phyloP scores from a whole-genome alignment of 2,797 vertebrate species.

The Fistularia tabacaria region DNA sequence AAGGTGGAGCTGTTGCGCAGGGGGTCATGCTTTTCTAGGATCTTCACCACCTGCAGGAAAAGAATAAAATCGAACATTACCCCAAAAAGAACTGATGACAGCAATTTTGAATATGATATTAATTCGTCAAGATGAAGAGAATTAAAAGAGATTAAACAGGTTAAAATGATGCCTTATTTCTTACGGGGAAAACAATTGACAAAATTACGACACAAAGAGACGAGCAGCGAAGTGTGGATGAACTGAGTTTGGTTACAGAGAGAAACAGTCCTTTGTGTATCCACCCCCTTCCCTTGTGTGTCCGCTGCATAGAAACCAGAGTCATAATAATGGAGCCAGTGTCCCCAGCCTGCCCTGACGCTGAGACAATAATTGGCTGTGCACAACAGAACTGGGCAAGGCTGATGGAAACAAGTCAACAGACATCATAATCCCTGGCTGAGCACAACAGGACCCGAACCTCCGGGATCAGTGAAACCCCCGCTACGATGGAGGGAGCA shows the following conservation, averaged over 20 bases:
- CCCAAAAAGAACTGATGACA: background rate
- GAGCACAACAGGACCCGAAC: slow-evolving; percentile 16
- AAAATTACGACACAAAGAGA: slow-evolving; percentile 36
- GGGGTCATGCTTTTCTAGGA: slow-evolving; percentile 95
- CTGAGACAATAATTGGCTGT: slow-evolving; percentile 63
- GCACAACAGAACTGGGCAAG: slow-evolving; percentile 44
- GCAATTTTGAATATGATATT: background rate
- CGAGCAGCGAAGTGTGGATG: slow-evolving; percentile 31
- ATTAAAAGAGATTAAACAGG: background rate
- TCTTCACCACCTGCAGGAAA: slow-evolving; percentile 87
- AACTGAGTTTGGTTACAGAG: slow-evolving; percentile 33
- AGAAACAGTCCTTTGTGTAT: slow-evolving; percentile 60
- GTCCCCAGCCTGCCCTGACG: slow-evolving; percentile 63
- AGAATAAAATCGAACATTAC: background rate
- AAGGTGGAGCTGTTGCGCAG: slow-evolving; percentile 75
- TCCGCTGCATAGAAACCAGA: slow-evolving; percentile 52
- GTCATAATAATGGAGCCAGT: slow-evolving; percentile 64
- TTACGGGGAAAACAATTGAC: slow-evolving; percentile 5
- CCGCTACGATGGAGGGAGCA: slow-evolving; percentile 5
- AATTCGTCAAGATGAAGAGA: background rate
- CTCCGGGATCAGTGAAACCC: slow-evolving; percentile 3
- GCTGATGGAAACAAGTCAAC: slow-evolving; percentile 51
- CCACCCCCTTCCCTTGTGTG: slow-evolving; percentile 46
- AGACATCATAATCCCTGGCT: slow-evolving; percentile 40
- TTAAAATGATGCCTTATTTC: too few species aligned